Conservation (phyloP, 2,797 vertebrate genomes). For the Takifugu ocellatus region DNA sequence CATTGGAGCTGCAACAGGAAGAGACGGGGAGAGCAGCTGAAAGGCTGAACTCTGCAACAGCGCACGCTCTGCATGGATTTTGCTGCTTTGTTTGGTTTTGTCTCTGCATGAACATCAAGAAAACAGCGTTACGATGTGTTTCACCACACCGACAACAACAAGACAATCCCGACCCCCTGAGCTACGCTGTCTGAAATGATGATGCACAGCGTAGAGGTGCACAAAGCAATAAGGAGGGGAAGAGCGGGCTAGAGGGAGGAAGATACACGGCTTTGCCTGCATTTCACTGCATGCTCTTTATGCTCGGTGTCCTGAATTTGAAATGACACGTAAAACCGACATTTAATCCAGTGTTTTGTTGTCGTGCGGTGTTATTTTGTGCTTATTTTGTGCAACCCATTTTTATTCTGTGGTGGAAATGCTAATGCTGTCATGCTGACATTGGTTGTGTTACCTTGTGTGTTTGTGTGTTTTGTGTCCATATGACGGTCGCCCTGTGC, state of each 20-base stretch:
- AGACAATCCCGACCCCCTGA: conserved; percentile 45
- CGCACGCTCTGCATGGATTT: conserved; percentile 27
- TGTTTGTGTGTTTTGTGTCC: conserved; percentile 40
- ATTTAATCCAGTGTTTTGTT: conserved; percentile 35
- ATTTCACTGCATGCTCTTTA: conserved; percentile 57
- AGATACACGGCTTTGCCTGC: conserved; percentile 58
- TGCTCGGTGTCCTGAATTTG: conserved; percentile 51
- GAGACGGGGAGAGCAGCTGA: too few relatives aligned
- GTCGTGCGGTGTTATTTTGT: background rate
- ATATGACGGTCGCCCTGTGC: conserved; percentile 32
- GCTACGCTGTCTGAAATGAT: conserved; percentile 24
- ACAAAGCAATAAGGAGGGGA: conserved; percentile 27
- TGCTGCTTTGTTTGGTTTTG: conserved; percentile 8
- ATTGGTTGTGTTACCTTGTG: conserved; percentile 37
- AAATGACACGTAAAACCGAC: conserved; percentile 54
- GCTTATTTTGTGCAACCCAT: conserved; percentile 20
- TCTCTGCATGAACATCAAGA: conserved; percentile 21
- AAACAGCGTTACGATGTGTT: conserved; percentile 26
- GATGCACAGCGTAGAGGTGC: conserved; percentile 37
- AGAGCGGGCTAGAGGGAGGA: conserved; percentile 35
- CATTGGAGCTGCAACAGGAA: too few relatives aligned
- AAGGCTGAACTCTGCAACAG: background rate
- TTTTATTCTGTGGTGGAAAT: conserved; percentile 22
- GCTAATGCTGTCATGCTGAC: conserved; percentile 62
- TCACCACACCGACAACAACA: conserved; percentile 40